A percentile compares a stretch with the other conserved stretches of the same genome.
phyloP scores from a whole-genome alignment of 2,113 vertebrate genomes.

The Peromyscus californicus region DNA sequence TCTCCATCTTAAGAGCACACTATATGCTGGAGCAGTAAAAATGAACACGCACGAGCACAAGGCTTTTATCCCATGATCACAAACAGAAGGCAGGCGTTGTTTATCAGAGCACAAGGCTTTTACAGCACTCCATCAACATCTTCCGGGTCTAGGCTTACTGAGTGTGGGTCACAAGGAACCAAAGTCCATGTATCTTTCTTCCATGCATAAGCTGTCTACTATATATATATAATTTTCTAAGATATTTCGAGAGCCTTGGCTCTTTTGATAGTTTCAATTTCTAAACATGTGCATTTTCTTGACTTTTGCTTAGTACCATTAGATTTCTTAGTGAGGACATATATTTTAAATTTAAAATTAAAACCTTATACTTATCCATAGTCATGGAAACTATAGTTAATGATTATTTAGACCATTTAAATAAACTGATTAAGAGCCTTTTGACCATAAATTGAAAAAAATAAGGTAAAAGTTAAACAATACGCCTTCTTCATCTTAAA shows the following conservation, averaged over 20 bases:
- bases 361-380: background rate
- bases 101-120: conserved; percentile 89
- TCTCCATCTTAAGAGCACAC: conserved; percentile 91
- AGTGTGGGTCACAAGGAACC: conserved; percentile 79
- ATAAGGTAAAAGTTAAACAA: conserved; percentile 54
- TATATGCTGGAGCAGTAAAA: conserved; percentile 91
- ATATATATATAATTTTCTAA: background rate
- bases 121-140: conserved; percentile 87
- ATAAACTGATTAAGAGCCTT: conserved; percentile 32
- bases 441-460: conserved; percentile 10
- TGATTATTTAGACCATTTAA: background rate
- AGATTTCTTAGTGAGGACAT: conserved; percentile 5
- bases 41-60: conserved; percentile 88
- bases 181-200: conserved; percentile 58
- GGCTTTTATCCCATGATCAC: conserved; percentile 91
- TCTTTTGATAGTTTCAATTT: conserved; percentile 44
- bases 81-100: conserved; percentile 90
- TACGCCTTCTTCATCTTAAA: background rate
- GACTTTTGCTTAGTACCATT: conserved; percentile 5
- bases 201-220: background rate
- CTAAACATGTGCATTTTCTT: conserved; percentile 23
- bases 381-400: background rate
- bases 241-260: conserved; percentile 57
- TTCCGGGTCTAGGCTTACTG: conserved; percentile 80
- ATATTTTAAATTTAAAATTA: conserved; percentile 54